These are phyloP conservation scores for Sthenelais limicola DNA, from an alignment of 2,888 invertebrate genomes.

Conservation along the genomic window DNA sequence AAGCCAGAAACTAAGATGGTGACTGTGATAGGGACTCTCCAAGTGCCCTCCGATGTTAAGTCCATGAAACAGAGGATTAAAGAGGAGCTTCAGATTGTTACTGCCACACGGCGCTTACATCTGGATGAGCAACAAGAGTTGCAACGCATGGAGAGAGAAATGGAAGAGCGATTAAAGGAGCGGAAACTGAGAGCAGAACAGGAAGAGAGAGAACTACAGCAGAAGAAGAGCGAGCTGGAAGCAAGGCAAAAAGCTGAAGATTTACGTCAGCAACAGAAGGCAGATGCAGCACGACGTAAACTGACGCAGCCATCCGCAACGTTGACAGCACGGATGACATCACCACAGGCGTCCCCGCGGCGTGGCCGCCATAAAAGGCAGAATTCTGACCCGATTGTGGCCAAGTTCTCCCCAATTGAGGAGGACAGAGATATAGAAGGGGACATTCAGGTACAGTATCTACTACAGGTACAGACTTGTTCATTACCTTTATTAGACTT, in stretches of 20 bases:
- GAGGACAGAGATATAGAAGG: conserved; percentile 74
- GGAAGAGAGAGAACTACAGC: conserved; percentile 16
- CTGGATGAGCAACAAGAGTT: conserved; percentile 73
- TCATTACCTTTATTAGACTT: too few species aligned
- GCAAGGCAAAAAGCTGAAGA: conserved; percentile 24
- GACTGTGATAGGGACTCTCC: conserved; percentile 64
- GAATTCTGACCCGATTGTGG: conserved; percentile 76
- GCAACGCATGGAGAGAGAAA: conserved; percentile 62
- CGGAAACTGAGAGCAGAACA: conserved; percentile 36
- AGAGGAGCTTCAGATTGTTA: conserved; percentile 73
- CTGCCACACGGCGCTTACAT: conserved; percentile 69
- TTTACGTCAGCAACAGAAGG: conserved; percentile 14
- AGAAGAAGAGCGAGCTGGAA: conserved; percentile 13
- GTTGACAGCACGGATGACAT: conserved; percentile 57
- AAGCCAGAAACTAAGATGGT: conserved; percentile 50
- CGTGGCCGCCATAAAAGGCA: conserved; percentile 74
- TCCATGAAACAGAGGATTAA: conserved; percentile 71
- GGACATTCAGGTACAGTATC: conserved; percentile 62
- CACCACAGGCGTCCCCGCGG: conserved; percentile 68
- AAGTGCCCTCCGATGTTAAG: conserved; percentile 69
- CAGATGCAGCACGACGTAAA: conserved; percentile 8
- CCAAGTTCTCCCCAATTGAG: conserved; percentile 75
- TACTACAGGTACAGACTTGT: too few species aligned
- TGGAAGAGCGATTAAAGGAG: conserved; percentile 50
- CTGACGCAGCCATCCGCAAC: conserved; percentile 33